Percentiles rank a stretch among this genome's conserved stretches.
Evolutionary conservation across 2,797 vertebrate genomes (phyloP).

Genomic region (Alca torda): DNA sequence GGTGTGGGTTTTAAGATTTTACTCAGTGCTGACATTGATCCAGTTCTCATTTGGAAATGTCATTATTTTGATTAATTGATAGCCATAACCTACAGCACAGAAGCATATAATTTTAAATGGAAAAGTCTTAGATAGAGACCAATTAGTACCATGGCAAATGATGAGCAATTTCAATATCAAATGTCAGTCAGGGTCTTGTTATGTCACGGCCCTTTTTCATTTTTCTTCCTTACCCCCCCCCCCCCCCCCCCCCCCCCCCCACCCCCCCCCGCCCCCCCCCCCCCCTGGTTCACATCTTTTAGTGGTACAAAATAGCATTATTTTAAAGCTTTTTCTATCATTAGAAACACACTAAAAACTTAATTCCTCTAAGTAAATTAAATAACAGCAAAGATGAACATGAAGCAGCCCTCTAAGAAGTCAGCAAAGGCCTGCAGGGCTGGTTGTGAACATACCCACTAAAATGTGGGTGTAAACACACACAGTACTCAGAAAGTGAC

Average conservation of each 20-base stretch:
- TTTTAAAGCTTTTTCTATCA: not conserved
- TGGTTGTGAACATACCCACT: not conserved
- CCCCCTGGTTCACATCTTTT: not conserved
- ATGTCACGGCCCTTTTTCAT: not conserved
- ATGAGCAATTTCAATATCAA: conserved; percentile 39
- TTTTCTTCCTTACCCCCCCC: not conserved
- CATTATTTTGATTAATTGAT: conserved; percentile 17
- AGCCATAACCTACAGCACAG: not conserved
- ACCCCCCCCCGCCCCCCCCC: accelerated
- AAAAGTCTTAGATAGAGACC: not conserved
- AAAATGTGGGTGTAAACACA: not conserved
- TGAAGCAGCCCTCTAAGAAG: not conserved
- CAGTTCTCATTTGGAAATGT: conserved; percentile 19
- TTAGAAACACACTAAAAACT: not conserved
- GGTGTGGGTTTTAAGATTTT: not conserved
- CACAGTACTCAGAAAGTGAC: accelerated
- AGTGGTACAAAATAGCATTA: not conserved
- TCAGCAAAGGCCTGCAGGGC: not conserved
- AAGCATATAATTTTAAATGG: conserved; percentile 35
- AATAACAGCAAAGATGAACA: not conserved
- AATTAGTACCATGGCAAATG: conserved; percentile 29
- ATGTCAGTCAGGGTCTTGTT: not conserved
- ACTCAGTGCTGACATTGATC: not conserved
- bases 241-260: accelerated
- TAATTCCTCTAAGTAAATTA: not conserved